Base-by-base conservation (phyloP, 2,113 vertebrate genomes). In the Pelmatolapia mariae region DNA sequence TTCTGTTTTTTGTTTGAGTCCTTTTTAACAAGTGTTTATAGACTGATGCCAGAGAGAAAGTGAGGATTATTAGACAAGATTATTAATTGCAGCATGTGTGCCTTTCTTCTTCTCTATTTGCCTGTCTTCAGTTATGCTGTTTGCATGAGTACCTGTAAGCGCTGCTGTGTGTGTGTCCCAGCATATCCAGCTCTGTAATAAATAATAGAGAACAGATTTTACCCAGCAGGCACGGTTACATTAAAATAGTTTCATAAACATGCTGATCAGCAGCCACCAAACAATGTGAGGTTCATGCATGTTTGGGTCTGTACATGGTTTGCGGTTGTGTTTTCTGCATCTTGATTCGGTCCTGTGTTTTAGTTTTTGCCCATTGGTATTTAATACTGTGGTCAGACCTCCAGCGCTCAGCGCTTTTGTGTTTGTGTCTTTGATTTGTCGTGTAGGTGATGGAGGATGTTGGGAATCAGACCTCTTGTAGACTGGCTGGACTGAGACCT, bases 391-490 rank as follows among this genome's bases (percentile, higher is more conserved):
- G 86, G 92, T 92, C 59, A 50, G 90, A 92, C 89, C 91, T 89
- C 91, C 92, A 68, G 71, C 36, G 6, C 81, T 91, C 83, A 86
- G 4, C 63, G 36, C 80, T 59, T 88, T 85, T 88, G 31, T 93
- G 85, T 94, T 84, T 91, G 68, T 88, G 82, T 91, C 45, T 84
- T 66, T 54, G 3, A 50, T 76, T 47, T 71, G 38, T 2, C n/a
- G 0, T 13, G 8, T 94, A 99, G 98, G 98, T 99, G 40, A 98
- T 99, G 93, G 97, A 99, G 3, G 98, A 99, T 0, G 97, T 99
- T 52, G 98, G 98, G 84, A 99, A 99, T 93, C 98, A 99, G 95
- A 99, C 98, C 0, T 98, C 98, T 0, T 99, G 98, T 26, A 97
- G 98, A 71, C 93, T 99, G 93, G 98, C 98, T 1, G 98, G 98